phyloP scores from a whole-genome alignment of 2,797 vertebrate species.

The Macroramphosus scolopax region DNA sequence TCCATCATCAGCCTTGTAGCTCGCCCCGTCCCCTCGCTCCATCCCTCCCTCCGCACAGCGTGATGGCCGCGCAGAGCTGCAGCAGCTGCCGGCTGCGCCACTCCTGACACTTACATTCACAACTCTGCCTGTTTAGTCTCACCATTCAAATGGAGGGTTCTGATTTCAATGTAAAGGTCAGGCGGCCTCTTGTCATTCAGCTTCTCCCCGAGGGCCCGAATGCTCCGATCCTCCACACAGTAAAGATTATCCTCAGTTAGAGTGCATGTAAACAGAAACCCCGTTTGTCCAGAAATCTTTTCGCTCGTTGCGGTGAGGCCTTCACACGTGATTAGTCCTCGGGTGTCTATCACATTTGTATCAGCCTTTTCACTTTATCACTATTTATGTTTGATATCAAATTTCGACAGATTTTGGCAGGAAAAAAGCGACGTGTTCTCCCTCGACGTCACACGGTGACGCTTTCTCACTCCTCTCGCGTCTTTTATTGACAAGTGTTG shows the following conservation, averaged over 20 bases:
- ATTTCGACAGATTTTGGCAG: too few relatives aligned
- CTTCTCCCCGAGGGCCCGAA: conserved; percentile 43
- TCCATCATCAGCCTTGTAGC: conserved; percentile 73
- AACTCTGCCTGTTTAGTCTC: conserved; percentile 69
- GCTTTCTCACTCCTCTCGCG: too few relatives aligned
- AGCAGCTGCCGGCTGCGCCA: conserved; percentile 54
- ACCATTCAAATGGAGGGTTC: conserved; percentile 60
- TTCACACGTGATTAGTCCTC: conserved; percentile 16
- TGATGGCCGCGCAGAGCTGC: conserved; percentile 31
- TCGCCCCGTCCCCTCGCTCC: conserved; percentile 27
- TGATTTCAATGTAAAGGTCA: conserved; percentile 70
- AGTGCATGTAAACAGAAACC: conserved; percentile 53
- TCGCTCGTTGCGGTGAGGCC: conserved; percentile 11
- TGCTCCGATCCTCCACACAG: conserved; percentile 52
- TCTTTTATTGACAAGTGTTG: too few relatives aligned
- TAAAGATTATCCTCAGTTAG: conserved; percentile 57
- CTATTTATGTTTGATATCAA: too few relatives aligned
- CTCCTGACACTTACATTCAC: conserved; percentile 3
- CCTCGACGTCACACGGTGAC: too few relatives aligned
- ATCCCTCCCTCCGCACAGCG: conserved; percentile 22
- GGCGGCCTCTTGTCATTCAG: conserved; percentile 60
- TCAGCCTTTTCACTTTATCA: too few relatives aligned
- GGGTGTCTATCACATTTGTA: too few relatives aligned
- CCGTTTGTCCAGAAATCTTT: too few relatives aligned
- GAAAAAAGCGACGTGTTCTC: too few relatives aligned